Percentiles rank a stretch among this genome's conserved stretches.
phyloP scores from a whole-genome alignment of 53 echinoderm and acorn worm species.

The Crossaster papposus region DNA sequence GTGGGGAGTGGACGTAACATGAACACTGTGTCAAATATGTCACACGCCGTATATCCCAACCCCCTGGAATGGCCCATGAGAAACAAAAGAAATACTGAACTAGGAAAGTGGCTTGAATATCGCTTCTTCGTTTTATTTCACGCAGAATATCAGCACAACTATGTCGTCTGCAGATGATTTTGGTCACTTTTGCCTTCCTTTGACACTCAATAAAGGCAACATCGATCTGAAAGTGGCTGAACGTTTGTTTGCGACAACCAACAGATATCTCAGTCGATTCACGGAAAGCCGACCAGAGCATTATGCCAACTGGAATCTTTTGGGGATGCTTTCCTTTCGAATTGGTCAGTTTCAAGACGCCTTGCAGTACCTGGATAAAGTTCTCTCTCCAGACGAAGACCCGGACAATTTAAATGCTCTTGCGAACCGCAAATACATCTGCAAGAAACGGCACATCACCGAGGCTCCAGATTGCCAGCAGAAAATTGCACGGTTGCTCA shows the following conservation, averaged over 20 bases:
- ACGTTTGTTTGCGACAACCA: background rate
- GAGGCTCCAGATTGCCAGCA: conserved; percentile 12
- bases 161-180: background rate
- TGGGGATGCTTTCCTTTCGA: conserved; percentile 19
- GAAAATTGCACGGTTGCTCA: background rate
- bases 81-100: too few species aligned
- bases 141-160: background rate
- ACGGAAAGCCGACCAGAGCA: conserved; percentile 12
- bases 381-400: conserved; percentile 25
- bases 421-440: conserved; percentile 30
- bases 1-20: too few species aligned
- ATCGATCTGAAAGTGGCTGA: conserved; percentile 14
- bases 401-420: conserved; percentile 49
- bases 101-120: too few species aligned
- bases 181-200: conserved; percentile 30
- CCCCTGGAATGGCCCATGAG: too few species aligned
- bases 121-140: background rate
- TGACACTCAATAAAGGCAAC: conserved; percentile 29
- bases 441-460: background rate
- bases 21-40: too few species aligned
- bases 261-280: background rate
- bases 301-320: conserved; percentile 32
- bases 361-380: conserved; percentile 9
- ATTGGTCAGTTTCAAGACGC: conserved; percentile 3
- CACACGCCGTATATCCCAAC: too few species aligned